Evolutionary conservation across 2,113 vertebrate genomes (phyloP).

Genomic region (Aldabrachelys gigantea): DNA sequence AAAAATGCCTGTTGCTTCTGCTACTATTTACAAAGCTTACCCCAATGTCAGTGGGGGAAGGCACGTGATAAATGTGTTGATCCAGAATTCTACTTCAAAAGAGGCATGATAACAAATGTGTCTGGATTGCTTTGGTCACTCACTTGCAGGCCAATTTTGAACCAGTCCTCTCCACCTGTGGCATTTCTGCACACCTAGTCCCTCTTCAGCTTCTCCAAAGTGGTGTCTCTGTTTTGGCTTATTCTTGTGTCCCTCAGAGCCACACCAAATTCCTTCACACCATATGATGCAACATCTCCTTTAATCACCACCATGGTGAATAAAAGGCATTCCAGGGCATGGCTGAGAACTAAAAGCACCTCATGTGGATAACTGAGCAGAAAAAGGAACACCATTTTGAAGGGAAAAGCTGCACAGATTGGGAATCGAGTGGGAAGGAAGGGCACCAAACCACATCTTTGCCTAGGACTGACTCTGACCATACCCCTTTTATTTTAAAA

Average conservation of each 20-base stretch:
- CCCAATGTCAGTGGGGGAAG: neutral
- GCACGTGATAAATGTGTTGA: neutral
- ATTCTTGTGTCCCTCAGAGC: neutral
- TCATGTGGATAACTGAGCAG: neutral
- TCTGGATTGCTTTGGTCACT: neutral
- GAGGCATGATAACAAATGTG: neutral
- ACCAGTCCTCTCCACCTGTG: neutral
- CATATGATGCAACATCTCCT: neutral
- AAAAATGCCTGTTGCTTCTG: neutral
- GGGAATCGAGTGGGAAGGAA: neutral
- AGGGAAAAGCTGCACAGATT: neutral
- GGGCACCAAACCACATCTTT: neutral
- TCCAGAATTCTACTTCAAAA: neutral
- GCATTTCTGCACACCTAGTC: neutral
- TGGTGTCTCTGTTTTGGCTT: neutral
- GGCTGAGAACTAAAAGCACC: neutral
- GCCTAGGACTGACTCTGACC: neutral
- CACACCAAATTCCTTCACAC: neutral
- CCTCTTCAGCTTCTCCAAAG: neutral
- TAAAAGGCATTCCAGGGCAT: neutral
- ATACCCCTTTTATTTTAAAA: neutral
- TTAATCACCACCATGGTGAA: neutral
- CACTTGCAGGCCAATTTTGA: neutral
- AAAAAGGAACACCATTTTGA: neutral
- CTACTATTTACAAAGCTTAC: neutral